These are phyloP conservation scores for Todus mexicanus DNA, from an alignment of 2,797 vertebrate genomes.

Conservation along the genomic window DNA sequence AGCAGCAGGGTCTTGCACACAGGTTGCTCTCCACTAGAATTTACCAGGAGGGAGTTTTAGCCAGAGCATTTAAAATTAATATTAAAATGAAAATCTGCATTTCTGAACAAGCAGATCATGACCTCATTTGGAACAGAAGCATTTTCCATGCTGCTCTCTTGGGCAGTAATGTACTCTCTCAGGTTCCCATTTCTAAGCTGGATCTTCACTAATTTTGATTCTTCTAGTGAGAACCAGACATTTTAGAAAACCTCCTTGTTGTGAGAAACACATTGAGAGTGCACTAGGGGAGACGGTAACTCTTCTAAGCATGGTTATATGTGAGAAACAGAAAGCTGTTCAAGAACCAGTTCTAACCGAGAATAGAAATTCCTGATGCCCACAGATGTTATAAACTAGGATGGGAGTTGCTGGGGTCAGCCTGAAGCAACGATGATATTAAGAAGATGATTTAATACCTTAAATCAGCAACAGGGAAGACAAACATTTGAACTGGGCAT, in stretches of 20 bases:
- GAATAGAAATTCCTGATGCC: not conserved
- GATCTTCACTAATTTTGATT: not conserved
- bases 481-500: not conserved
- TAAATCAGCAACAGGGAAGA: not conserved
- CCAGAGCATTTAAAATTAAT: not conserved
- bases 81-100: not conserved
- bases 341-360: not conserved
- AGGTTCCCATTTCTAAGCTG: not conserved
- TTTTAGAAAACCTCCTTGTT: not conserved
- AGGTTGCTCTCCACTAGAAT: not conserved
- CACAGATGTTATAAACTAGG: not conserved
- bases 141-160: not conserved
- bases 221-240: not conserved
- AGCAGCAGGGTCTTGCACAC: not conserved
- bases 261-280: not conserved
- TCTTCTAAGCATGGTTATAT: not conserved
- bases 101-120: not conserved
- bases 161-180: not conserved
- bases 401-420: not conserved
- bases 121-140: not conserved
- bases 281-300: not conserved
- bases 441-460: not conserved
- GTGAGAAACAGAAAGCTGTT: not conserved
- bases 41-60: not conserved
- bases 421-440: not conserved